Conservation (phyloP, 2,888 invertebrate species). For the Silvanus unidentatus region DNA sequence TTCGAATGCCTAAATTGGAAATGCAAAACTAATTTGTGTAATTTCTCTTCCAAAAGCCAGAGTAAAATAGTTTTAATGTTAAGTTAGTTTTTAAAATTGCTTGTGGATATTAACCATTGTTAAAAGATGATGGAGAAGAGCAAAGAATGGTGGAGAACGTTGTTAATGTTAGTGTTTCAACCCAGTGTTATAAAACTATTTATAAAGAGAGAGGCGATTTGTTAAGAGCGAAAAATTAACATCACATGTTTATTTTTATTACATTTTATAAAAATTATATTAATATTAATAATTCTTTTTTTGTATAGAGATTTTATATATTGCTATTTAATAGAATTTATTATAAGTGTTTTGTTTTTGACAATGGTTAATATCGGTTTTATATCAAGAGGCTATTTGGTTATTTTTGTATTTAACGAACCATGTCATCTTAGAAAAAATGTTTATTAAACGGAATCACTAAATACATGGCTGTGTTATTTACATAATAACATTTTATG, state of each 20-base stretch:
- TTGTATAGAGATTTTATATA: conserved; percentile 34
- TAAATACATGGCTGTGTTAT: conserved; percentile 37
- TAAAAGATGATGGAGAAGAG: conserved; percentile 19
- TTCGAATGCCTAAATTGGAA: neutral
- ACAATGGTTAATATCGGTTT: conserved; percentile 38
- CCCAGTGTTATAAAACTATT: conserved; percentile 40
- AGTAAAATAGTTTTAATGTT: conserved; percentile 37
- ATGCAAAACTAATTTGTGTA: conserved; percentile 22
- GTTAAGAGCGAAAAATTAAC: conserved; percentile 29
- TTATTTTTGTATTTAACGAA: conserved; percentile 37
- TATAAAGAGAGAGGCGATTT: conserved; percentile 21
- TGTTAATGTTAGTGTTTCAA: conserved; percentile 30
- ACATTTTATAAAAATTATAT: conserved; percentile 25
- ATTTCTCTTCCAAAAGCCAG: conserved; percentile 39
- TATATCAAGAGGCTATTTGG: conserved; percentile 26
- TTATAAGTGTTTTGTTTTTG: conserved; percentile 27
- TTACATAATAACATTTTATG: conserved; percentile 28
- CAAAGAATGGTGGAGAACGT: too few relatives aligned
- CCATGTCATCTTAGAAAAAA: conserved; percentile 31
- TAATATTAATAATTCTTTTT: conserved; percentile 17
- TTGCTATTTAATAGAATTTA: conserved; percentile 23
- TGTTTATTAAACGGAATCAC: conserved; percentile 19
- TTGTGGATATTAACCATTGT: conserved; percentile 39
- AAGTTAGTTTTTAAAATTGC: conserved; percentile 39
- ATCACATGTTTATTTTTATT: conserved; percentile 29